phyloP scores from a whole-genome alignment of 2,797 vertebrate genomes.

The Sebastiscus albofasciatus region DNA sequence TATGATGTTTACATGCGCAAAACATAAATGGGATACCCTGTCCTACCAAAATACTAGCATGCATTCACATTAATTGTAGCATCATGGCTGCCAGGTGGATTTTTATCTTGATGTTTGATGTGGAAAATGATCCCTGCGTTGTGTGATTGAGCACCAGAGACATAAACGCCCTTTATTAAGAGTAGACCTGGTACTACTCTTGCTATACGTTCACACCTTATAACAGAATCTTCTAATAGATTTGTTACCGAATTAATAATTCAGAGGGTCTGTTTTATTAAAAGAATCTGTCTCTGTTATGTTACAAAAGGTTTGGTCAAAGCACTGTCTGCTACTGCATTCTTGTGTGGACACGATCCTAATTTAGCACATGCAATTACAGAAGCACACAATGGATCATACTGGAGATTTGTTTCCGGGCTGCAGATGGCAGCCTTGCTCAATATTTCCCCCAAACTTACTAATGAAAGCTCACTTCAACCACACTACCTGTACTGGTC shows the following conservation, averaged over 20 bases:
- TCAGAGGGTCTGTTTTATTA: constrained; percentile 4
- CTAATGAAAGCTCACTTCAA: neutral
- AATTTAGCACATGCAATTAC: neutral
- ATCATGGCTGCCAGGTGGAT: neutral
- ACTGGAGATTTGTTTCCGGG: constrained; percentile 8
- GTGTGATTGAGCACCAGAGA: neutral
- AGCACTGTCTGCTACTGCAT: neutral
- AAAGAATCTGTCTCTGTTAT: neutral
- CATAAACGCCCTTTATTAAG: neutral
- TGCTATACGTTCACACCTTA: neutral
- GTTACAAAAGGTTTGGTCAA: neutral
- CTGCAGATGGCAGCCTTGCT: constrained; percentile 75
- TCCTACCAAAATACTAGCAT: neutral
- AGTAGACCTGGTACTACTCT: neutral
- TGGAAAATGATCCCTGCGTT: neutral
- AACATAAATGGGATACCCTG: neutral
- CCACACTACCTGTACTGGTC: too few relatives aligned
- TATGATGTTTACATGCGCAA: neutral
- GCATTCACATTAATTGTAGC: neutral
- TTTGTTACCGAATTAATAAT: constrained; percentile 5
- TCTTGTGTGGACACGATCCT: neutral
- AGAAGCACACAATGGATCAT: neutral
- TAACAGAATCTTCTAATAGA: neutral
- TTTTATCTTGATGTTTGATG: neutral
- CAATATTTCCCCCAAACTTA: neutral